These are phyloP conservation scores for Zenarchopterus dispar DNA, from an alignment of 2,797 vertebrate genomes.

Conservation along the genomic window DNA sequence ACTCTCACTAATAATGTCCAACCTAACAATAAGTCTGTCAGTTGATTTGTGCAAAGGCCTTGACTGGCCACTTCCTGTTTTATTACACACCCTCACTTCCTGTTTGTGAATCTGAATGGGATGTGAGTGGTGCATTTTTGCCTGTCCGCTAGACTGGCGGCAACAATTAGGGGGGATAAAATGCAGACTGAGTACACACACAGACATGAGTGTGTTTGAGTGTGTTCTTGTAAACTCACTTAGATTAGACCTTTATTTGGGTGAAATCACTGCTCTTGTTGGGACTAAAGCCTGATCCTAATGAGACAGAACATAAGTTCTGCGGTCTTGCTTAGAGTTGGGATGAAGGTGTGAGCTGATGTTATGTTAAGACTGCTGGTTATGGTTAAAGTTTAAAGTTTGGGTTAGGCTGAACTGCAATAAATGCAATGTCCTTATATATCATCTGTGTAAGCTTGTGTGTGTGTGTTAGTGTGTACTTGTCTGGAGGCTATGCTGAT, in stretches of 20 bases:
- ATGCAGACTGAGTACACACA: constrained; percentile 32
- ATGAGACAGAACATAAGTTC: too few relatives aligned
- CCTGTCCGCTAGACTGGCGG: constrained; percentile 16
- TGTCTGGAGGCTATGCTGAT: constrained; percentile 47
- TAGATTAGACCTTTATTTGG: too few relatives aligned
- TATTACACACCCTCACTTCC: constrained; percentile 57
- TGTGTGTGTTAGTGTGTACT: constrained; percentile 18
- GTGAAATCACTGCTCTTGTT: too few relatives aligned
- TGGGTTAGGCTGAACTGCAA: too few relatives aligned
- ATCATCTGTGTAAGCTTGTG: neutral
- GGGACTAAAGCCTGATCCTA: too few relatives aligned
- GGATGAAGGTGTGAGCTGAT: neutral
- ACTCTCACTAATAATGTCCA: constrained; percentile 19
- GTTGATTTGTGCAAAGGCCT: constrained; percentile 27
- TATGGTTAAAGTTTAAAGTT: neutral
- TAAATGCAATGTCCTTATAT: neutral
- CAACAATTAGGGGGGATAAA: constrained; percentile 24
- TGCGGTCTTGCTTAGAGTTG: neutral
- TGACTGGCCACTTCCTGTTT: constrained; percentile 64
- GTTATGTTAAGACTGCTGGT: too few relatives aligned
- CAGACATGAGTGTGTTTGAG: constrained; percentile 5
- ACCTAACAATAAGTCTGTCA: constrained; percentile 39
- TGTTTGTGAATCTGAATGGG: constrained; percentile 59
- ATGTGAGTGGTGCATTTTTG: constrained; percentile 21
- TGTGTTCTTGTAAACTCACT: neutral